Evolutionary conservation across 2,888 invertebrate genomes (phyloP), one percentile per base, ranked within the genome.

Genomic region (Xestoiulus laeticollis): DNA sequence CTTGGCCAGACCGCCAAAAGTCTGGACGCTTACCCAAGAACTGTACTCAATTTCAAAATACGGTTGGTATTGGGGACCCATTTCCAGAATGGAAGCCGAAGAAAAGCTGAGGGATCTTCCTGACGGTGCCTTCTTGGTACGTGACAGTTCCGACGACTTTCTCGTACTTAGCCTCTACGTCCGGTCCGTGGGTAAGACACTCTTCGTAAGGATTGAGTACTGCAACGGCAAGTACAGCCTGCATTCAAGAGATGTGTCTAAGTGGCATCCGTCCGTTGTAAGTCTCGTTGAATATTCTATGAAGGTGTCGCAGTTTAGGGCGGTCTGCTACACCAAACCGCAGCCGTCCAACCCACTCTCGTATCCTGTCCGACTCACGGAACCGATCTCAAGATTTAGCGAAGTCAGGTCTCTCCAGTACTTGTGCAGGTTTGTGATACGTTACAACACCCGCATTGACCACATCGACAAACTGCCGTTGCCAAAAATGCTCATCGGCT

Each of bases 31-130:
- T 26, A 30, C 78, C 38, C 32, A 68, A 0, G 87, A 87, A 26
- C 32, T 87, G 33, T 38, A 87, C 6, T 14, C 38, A 6, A 32
- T 87, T 6, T 53, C 87, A 5, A 87, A 78, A 32, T 87, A 32
- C 26, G 87, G 87, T 30, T 87, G 87, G 87, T 87, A 87, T 33
- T 87, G 87, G 87, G 87, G 87, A 68, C 87, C 87, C 0, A 87
- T 87, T 12, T 78, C 87, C 32, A 3, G 87, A 6, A 68, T n/a
- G 68, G 87, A 87, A 10, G 87, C 87, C 5, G 59, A 87, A 16
- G 33, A 59, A 10, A 59, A 68, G 68, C 78, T 87, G 12, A 33
- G 33, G 38, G 59, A 10, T 1, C 68, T 30, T 14, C 87, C 87
- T 2, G 87, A 87, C 22, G 87, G 87, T 6, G 38, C 53, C n/a